phyloP scores from a whole-genome alignment of 2,888 invertebrate genomes.

The Laspeyria flexula region DNA sequence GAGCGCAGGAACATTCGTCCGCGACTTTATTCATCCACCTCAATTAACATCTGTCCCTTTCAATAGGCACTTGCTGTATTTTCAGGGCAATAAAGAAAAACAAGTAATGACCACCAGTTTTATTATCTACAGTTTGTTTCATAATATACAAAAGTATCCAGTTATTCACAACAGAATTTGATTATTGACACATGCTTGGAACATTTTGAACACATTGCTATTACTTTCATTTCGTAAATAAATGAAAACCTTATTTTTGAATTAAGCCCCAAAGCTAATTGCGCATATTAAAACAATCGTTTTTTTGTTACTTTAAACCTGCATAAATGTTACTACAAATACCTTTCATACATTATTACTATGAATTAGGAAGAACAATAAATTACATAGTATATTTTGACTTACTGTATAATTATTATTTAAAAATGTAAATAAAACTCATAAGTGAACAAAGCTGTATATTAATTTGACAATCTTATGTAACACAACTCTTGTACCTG shows the following conservation, averaged over 20 bases:
- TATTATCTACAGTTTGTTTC: slow-evolving; percentile 28
- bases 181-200: slow-evolving; percentile 9
- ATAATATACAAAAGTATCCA: too few relatives aligned
- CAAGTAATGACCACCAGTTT: slow-evolving; percentile 24
- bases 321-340: background rate
- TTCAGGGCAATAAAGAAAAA: slow-evolving; percentile 27
- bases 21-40: too few relatives aligned
- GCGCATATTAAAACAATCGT: too few relatives aligned
- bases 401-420: too few relatives aligned
- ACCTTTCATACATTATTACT: background rate
- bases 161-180: too few relatives aligned
- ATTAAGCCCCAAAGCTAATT: background rate
- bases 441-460: slow-evolving; percentile 52
- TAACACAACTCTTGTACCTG: slow-evolving; percentile 40
- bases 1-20: too few relatives aligned
- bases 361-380: slow-evolving; percentile 7
- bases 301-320: too few relatives aligned
- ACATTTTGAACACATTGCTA: slow-evolving; percentile 1
- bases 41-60: background rate
- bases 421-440: too few relatives aligned
- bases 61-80: background rate
- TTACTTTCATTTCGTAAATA: too few relatives aligned
- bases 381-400: background rate
- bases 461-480: slow-evolving; percentile 55
- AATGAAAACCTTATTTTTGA: background rate